Evolutionary conservation across 2,888 invertebrate genomes (phyloP).

Genomic region (Pteria penguin): DNA sequence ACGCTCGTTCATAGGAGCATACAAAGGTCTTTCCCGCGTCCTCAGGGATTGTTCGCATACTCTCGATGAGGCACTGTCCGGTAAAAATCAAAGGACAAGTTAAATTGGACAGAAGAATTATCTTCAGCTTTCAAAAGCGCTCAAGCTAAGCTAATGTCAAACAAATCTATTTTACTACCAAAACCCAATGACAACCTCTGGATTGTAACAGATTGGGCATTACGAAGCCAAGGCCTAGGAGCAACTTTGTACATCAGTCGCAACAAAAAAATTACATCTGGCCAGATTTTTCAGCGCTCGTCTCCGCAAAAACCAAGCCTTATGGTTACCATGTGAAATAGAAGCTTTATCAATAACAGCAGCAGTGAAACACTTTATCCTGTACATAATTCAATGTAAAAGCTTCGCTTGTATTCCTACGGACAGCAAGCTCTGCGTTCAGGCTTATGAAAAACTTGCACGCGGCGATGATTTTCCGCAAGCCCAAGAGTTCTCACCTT

Average conservation of each 20-base stretch:
- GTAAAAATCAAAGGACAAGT: constrained; percentile 37
- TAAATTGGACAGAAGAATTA: constrained; percentile 44
- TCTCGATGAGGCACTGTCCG: constrained; percentile 41
- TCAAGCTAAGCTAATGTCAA: too few relatives aligned
- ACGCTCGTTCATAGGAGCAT: too few relatives aligned
- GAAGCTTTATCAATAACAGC: constrained; percentile 54
- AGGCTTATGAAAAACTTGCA: constrained; percentile 40
- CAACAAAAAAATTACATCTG: constrained; percentile 36
- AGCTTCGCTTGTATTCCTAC: constrained; percentile 44
- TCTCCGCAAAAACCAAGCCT: constrained; percentile 47
- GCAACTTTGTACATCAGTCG: constrained; percentile 53
- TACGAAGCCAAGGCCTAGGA: too few relatives aligned
- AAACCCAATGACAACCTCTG: too few relatives aligned
- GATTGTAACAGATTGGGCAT: constrained; percentile 49
- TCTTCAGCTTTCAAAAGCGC: constrained; percentile 28
- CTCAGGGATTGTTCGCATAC: constrained; percentile 34
- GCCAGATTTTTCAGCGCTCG: constrained; percentile 57
- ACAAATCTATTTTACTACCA: too few relatives aligned
- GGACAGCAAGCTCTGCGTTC: constrained; percentile 49
- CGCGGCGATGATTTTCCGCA: constrained; percentile 51
- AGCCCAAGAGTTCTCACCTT: constrained; percentile 44
- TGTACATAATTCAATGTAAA: constrained; percentile 54
- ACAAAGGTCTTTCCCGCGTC: constrained; percentile 41
- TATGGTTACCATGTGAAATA: constrained; percentile 60
- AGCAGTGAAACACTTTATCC: constrained; percentile 56